Evolutionary conservation across 1,140 invertebrate genomes (phyloP), one percentile per base, ranked within the genome.

Genomic region (Brachystomella parvula): DNA sequence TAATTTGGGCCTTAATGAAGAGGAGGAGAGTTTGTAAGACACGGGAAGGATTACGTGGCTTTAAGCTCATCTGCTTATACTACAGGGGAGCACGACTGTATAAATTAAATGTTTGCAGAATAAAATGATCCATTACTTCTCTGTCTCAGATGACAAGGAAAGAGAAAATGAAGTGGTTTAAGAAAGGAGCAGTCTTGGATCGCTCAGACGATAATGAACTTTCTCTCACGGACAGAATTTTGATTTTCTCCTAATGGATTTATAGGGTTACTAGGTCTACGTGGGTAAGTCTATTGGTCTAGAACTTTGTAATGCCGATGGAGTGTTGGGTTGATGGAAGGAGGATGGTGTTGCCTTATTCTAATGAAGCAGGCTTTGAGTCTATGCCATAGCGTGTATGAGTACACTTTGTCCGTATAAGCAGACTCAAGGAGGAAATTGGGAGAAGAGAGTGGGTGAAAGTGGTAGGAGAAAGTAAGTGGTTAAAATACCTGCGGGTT

Each of bases 401-500:
- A n/a, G n/a, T n/a, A n/a, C n/a, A n/a, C n/a, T n/a, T n/a, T n/a
- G n/a, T n/a, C n/a, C n/a, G n/a, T n/a, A n/a, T n/a, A n/a, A n/a
- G n/a, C n/a, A n/a, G n/a, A n/a, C n/a, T n/a, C n/a, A n/a, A n/a
- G n/a, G n/a, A n/a, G n/a, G n/a, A n/a, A n/a, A n/a, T n/a, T n/a
- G n/a, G n/a, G n/a, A n/a, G n/a, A n/a, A n/a, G 35, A 9, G 35
- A 39, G 35, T 39, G 35, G 19, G 6, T 39, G 35, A 6, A 39
- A 19, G 6, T 9, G 19, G 35, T 39, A 39, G 19, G 35, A 39
- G 19, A 39, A 19, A 39, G 35, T 32, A 63, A 67, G 47, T 35
- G 35, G 61, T 47, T 31, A 35, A 56, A 57, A 32, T 83, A 85
- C 84, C 84, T 85, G 83, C 82, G 74, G 83, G 82, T 75, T 81